Percentiles rank a stretch among this genome's conserved stretches.
These are phyloP conservation scores for Drosophila cardini DNA, from an alignment of 1,140 invertebrate genomes.

Conservation along the genomic window DNA sequence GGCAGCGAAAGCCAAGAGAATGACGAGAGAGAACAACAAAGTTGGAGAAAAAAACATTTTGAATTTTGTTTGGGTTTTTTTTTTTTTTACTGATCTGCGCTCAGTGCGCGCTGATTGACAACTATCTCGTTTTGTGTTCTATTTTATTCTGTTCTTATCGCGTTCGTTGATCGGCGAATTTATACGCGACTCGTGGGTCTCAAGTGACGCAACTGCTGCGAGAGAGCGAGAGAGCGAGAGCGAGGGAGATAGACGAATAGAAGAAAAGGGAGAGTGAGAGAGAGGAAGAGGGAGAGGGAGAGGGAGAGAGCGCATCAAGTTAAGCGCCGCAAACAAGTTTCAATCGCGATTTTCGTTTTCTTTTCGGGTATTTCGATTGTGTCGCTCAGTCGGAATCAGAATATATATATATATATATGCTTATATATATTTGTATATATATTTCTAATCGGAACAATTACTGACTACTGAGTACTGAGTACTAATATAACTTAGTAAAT, in stretches of 20 bases:
- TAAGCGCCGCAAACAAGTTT: conserved; percentile 36
- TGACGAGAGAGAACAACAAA: conserved; percentile 1
- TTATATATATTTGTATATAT: not conserved
- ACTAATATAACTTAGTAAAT: no score
- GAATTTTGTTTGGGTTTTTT: not conserved
- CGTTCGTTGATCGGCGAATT: conserved; percentile 11
- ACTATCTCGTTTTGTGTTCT: not conserved
- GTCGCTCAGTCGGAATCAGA: not conserved
- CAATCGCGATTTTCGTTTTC: conserved; percentile 19
- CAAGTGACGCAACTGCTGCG: conserved; percentile 16
- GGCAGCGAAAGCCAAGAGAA: not conserved
- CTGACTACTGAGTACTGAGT: no score
- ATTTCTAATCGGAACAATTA: no score
- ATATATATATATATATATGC: not conserved
- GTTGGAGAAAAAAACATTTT: no score
- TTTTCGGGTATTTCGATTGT: not conserved
- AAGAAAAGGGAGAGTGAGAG: not conserved
- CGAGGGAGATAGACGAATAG: not conserved
- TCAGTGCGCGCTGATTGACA: not conserved
- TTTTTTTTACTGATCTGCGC: not conserved
- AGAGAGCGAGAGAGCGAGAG: not conserved
- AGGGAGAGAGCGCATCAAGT: not conserved
- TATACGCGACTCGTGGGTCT: conserved; percentile 19
- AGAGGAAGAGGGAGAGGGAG: not conserved
- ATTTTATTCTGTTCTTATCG: conserved; percentile 20